Conservation (phyloP, 2,797 vertebrate genomes). For the Sphaeramia orbicularis region DNA sequence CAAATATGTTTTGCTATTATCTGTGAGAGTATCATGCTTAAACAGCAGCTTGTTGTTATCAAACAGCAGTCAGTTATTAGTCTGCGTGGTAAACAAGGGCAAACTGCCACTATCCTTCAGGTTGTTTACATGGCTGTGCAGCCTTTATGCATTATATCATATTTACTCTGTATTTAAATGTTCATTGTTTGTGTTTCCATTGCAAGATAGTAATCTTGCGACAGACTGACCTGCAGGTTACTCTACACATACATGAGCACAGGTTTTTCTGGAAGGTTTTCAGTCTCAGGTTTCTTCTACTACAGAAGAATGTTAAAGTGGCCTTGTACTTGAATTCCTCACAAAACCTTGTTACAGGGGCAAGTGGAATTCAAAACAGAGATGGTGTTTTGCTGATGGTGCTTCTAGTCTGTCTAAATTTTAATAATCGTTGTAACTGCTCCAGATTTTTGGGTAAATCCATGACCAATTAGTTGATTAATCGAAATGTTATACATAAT, state of each 20-base stretch:
- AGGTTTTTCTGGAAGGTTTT: slow-evolving; percentile 30
- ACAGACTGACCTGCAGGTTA: slow-evolving; percentile 6
- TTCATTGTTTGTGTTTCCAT: not conserved
- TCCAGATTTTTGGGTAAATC: too few relatives aligned
- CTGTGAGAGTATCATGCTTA: slow-evolving; percentile 9
- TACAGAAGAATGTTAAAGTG: slow-evolving; percentile 6
- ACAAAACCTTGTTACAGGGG: not conserved
- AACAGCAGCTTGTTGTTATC: slow-evolving; percentile 23
- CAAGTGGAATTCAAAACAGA: slow-evolving; percentile 10
- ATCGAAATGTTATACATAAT: too few relatives aligned
- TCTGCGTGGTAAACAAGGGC: slow-evolving; percentile 17
- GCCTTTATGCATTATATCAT: not conserved
- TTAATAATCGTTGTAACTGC: too few relatives aligned
- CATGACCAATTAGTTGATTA: too few relatives aligned
- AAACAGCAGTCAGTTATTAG: slow-evolving; percentile 22
- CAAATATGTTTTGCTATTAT: slow-evolving; percentile 49
- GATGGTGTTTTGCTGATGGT: not conserved
- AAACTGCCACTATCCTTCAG: slow-evolving; percentile 15
- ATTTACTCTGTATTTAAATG: not conserved
- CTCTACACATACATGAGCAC: not conserved
- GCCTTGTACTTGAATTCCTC: not conserved
- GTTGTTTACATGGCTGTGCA: not conserved
- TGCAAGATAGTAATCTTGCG: not conserved
- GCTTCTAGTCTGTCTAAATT: not conserved
- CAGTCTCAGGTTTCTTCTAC: slow-evolving; percentile 15